Evolutionary conservation across 2,888 invertebrate species (phyloP), one percentile per base, ranked within the genome.

Genomic region (Phortica okadai): DNA sequence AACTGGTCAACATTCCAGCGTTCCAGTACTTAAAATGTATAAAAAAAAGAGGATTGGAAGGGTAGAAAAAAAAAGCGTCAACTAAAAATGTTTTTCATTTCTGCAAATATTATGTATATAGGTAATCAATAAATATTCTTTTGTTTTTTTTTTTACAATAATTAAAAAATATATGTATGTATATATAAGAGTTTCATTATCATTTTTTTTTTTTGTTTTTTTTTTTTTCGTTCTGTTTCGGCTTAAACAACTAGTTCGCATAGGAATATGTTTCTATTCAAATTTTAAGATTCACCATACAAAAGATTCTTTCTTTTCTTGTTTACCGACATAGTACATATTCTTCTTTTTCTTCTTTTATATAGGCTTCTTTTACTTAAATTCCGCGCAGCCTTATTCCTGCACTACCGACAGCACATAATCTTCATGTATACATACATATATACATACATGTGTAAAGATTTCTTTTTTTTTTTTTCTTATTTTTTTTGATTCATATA

Each of bases 361-460:
- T n/a, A 11, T 42, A 14, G 14, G 5, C 42, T 67, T 67, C 25
- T 16, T 67, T 44, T 11, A 42, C 44, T 11, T 66, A 33, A 64
- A 64, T 25, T 64, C 8, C 7, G 16, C 11, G 11, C 11, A 33
- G 64, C 14, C n/a, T 42, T 42, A 67, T 64, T 64, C 7, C 59
- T 59, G 7, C 50, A 50, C 10, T 50, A 50, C 10, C 50, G 50
- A 14, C 50, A 50, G 50, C 50, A 50, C 50, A 59, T 58, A n/a
- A 58, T 58, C 4, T 50, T 56, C 67, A 50, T 45, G 41, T 64
- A 45, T 64, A 74, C 41, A 74, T 42, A 44, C 45, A 85, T 88
- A 85, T 84, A 88, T 85, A 85, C 84, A 84, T 85, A 88, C 87
- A 86, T 88, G 82, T 83, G 81, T 87, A 14, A 21, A 21, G 8